Percentiles rank a stretch among this genome's conserved stretches.
Evolutionary conservation across 2,797 vertebrate species (phyloP).

Genomic region (Carduelis carduelis): DNA sequence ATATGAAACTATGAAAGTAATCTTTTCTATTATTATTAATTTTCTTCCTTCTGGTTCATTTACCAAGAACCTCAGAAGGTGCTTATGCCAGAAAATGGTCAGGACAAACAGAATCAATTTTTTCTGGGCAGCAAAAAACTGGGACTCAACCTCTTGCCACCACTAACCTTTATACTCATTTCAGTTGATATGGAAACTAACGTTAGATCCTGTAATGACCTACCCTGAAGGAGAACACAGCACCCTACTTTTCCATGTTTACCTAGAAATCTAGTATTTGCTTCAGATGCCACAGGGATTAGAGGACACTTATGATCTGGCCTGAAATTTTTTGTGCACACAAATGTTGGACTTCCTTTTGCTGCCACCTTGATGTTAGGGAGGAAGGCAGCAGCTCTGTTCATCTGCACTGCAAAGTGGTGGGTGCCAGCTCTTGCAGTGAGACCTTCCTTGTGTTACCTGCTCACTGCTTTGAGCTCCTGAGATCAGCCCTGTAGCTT

Average conservation of each 20-base stretch:
- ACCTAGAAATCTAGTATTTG: neutral
- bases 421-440: neutral
- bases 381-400: neutral
- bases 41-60: neutral
- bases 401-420: rapidly evolving
- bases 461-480: neutral
- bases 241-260: neutral
- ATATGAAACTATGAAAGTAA: neutral
- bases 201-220: neutral
- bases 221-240: neutral
- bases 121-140: neutral
- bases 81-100: neutral
- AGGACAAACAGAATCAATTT: neutral
- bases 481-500: neutral
- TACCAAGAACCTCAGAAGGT: neutral
- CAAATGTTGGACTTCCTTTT: neutral
- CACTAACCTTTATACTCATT: rapidly evolving
- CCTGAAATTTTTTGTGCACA: neutral
- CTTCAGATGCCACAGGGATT: neutral
- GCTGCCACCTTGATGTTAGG: neutral
- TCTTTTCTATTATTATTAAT: neutral
- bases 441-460: neutral
- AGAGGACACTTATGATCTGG: neutral
- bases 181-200: neutral
- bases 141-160: neutral